Evolutionary conservation across 2,888 invertebrate genomes (phyloP).

Genomic region (Agonopterix subpropinquella): DNA sequence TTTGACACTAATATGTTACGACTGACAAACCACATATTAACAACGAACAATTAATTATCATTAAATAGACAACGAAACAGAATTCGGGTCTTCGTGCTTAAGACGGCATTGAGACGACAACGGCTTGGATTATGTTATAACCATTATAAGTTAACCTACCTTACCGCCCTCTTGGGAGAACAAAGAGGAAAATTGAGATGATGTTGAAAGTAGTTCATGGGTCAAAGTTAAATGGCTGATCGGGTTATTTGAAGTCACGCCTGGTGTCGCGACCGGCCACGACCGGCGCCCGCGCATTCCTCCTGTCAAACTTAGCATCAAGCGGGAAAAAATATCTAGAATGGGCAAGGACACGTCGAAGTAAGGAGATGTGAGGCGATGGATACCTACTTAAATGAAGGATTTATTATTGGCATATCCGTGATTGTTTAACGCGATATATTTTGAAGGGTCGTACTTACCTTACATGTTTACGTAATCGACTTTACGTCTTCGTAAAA

Average conservation of each 20-base stretch:
- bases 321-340: conserved; percentile 45
- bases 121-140: conserved; percentile 54
- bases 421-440: too few relatives aligned
- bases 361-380: conserved; percentile 20
- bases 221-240: conserved; percentile 32
- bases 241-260: conserved; percentile 51
- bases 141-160: conserved; percentile 33
- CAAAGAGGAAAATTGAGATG: conserved; percentile 12
- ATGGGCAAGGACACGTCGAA: conserved; percentile 43
- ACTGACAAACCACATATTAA: conserved; percentile 62
- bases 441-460: neutral
- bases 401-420: neutral
- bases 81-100: conserved; percentile 60
- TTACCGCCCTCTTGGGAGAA: conserved; percentile 16
- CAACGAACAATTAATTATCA: conserved; percentile 64
- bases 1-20: conserved; percentile 58
- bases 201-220: conserved; percentile 25
- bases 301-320: conserved; percentile 64
- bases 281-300: conserved; percentile 46
- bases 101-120: conserved; percentile 72
- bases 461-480: too few relatives aligned
- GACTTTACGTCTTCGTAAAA: too few relatives aligned
- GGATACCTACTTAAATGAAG: conserved; percentile 15
- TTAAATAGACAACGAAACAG: conserved; percentile 56
- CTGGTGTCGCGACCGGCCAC: conserved; percentile 48